Percentiles rank a stretch among this genome's conserved stretches.
Conservation (phyloP, 2,113 vertebrate species). For the Muscicapa adusta region DNA sequence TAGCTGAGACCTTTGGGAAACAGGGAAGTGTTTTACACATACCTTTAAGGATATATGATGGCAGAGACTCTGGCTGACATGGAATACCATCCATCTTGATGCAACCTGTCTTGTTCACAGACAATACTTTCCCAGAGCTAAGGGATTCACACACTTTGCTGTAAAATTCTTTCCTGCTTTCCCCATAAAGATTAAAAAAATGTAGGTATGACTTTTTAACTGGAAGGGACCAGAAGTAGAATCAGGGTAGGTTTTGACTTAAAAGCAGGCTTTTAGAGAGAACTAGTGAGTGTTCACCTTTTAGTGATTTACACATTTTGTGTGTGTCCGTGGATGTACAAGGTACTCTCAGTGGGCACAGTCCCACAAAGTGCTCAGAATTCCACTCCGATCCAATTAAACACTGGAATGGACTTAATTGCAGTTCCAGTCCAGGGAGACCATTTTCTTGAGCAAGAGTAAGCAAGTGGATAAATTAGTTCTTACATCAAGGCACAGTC, state of each 20-base stretch:
- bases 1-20: not conserved
- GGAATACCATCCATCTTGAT: not conserved
- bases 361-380: not conserved
- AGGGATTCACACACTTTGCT: not conserved
- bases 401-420: not conserved
- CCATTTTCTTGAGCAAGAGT: slow-evolving; percentile 31
- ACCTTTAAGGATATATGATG: not conserved
- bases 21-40: not conserved
- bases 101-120: not conserved
- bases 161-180: not conserved
- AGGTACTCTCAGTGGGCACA: not conserved
- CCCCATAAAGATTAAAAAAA: not conserved
- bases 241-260: not conserved
- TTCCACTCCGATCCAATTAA: slow-evolving; percentile 27
- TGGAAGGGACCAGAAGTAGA: not conserved
- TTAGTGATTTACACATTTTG: not conserved
- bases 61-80: not conserved
- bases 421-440: slow-evolving; percentile 16
- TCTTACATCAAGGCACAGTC: not conserved
- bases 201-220: not conserved
- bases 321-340: not conserved
- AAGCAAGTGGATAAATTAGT: slow-evolving; percentile 36
- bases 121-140: not conserved
- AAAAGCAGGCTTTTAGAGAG: not conserved
- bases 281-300: not conserved